These are phyloP conservation scores for Aramus guarauna DNA, from an alignment of 2,113 vertebrate species.

Conservation along the genomic window DNA sequence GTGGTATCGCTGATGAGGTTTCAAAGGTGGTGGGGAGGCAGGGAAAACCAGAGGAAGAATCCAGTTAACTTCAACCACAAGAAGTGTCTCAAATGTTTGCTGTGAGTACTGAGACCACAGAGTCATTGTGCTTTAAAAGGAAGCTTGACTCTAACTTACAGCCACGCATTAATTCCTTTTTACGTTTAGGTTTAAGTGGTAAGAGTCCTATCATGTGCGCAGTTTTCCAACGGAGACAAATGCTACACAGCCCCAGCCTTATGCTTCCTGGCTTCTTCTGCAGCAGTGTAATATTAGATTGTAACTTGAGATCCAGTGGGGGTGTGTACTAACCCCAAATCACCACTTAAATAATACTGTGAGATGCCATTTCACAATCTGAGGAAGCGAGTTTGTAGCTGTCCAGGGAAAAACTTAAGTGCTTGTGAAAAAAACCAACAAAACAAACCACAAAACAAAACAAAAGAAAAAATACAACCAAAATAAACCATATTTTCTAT, in stretches of 20 bases:
- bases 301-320: background rate
- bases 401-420: background rate
- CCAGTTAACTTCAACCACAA: background rate
- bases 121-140: background rate
- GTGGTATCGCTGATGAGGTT: background rate
- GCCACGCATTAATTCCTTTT: background rate
- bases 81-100: background rate
- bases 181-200: background rate
- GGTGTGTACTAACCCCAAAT: background rate
- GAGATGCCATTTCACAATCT: background rate
- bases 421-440: background rate
- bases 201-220: background rate
- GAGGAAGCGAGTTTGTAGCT: background rate
- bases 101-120: background rate
- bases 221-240: background rate
- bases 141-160: background rate
- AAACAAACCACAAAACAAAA: too few relatives aligned
- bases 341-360: background rate
- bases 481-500: background rate
- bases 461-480: background rate
- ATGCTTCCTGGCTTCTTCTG: background rate
- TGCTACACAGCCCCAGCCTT: background rate
- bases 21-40: background rate
- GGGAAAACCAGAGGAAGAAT: background rate
- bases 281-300: background rate